phyloP scores from a whole-genome alignment of 2,113 vertebrate species.

The Sinocyclocheilus maitianheensis region DNA sequence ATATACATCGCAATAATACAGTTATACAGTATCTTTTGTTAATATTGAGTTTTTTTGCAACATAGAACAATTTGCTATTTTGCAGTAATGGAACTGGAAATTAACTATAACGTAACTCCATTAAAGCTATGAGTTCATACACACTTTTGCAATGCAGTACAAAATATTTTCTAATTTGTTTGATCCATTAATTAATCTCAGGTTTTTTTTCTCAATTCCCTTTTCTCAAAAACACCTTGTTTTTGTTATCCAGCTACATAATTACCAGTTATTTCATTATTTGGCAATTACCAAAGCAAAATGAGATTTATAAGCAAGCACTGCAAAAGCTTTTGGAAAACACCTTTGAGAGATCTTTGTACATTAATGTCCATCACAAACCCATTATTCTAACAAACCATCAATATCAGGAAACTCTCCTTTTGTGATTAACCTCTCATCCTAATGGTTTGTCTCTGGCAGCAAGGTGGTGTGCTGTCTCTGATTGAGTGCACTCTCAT shows the following conservation, averaged over 20 bases:
- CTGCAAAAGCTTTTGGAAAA: background rate
- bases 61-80: too few species aligned
- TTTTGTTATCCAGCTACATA: background rate
- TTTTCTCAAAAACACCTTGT: background rate
- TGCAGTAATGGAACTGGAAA: too few species aligned
- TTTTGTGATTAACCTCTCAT: background rate
- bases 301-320: background rate
- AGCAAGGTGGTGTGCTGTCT: conserved; percentile 97
- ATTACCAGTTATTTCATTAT: background rate
- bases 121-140: too few species aligned
- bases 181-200: background rate
- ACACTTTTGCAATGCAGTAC: too few species aligned
- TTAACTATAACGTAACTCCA: too few species aligned
- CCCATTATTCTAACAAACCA: background rate
- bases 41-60: too few species aligned
- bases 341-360: background rate
- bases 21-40: too few species aligned
- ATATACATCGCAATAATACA: too few species aligned
- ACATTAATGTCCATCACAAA: background rate
- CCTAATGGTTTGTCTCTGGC: conserved; percentile 58
- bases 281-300: background rate
- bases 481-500: conserved; percentile 95
- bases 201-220: background rate
- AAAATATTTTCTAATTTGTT: too few species aligned
- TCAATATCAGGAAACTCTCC: background rate